Percentiles rank a stretch among this genome's conserved stretches.
phyloP scores from a whole-genome alignment of 2,888 invertebrate genomes.

The Apantesis nais region DNA sequence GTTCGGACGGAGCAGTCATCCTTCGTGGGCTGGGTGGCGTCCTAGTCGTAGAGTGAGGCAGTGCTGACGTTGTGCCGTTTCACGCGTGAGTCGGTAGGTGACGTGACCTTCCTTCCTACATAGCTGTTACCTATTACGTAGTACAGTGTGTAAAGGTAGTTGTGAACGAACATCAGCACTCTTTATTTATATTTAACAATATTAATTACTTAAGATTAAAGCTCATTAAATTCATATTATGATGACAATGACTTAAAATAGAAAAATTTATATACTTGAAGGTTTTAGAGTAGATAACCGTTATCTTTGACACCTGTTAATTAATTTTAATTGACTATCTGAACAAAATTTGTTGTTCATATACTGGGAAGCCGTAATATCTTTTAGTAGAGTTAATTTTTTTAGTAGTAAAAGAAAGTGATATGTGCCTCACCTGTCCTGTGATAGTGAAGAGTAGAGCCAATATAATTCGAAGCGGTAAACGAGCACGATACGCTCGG shows the following conservation, averaged over 20 bases:
- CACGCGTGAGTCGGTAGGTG: no score
- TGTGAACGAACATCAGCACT: no score
- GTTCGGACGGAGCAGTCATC: no score
- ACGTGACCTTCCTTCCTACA: no score
- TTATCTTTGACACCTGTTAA: neutral
- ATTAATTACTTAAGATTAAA: no score
- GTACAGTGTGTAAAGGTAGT: no score
- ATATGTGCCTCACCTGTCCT: constrained; percentile 87
- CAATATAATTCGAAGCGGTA: constrained; percentile 89
- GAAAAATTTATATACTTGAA: neutral
- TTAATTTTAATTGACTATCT: neutral
- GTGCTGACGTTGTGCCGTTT: no score
- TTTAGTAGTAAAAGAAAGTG: neutral
- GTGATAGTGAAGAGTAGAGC: constrained; percentile 91
- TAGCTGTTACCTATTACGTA: no score
- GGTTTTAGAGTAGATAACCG: neutral
- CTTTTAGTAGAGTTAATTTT: neutral
- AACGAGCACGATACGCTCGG: constrained; percentile 90
- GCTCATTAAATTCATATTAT: no score
- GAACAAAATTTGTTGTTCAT: neutral
- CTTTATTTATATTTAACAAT: no score
- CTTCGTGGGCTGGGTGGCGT: no score
- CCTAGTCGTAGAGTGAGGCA: no score
- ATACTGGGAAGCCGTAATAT: neutral
- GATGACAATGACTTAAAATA: neutral